Evolutionary conservation across 2,113 vertebrate species (phyloP).

Genomic region (Tetrao urogallus): DNA sequence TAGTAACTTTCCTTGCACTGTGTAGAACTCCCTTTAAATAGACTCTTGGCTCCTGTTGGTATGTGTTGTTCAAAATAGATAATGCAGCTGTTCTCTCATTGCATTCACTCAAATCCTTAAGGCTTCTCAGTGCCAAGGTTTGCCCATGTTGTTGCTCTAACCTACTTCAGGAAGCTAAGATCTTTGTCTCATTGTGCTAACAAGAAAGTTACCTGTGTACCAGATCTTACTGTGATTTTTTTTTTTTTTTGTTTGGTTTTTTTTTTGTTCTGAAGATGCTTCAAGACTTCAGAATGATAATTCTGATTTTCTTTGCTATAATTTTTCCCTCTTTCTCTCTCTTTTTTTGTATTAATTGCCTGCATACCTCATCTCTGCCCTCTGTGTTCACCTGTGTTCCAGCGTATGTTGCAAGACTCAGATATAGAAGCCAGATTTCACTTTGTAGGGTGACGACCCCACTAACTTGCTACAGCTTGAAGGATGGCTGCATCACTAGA

Average conservation of each 20-base stretch:
- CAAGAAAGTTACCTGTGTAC: not conserved
- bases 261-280: not conserved
- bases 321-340: not conserved
- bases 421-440: not conserved
- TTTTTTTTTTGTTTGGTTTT: not conserved
- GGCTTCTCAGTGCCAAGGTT: slow-evolving; percentile 29
- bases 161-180: not conserved
- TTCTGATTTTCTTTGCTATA: not conserved
- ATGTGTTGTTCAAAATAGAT: slow-evolving; percentile 35
- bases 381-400: not conserved
- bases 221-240: not conserved
- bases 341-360: not conserved
- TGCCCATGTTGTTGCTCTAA: not conserved
- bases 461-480: not conserved
- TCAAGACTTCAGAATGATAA: not conserved
- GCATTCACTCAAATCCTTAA: slow-evolving; percentile 13
- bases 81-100: slow-evolving; percentile 51
- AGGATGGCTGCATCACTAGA: not conserved
- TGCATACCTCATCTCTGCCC: not conserved
- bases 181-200: not conserved
- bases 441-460: not conserved
- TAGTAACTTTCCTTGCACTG: slow-evolving; percentile 33
- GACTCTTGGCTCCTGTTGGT: slow-evolving; percentile 48
- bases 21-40: slow-evolving; percentile 11
- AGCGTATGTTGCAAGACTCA: not conserved